These are phyloP conservation scores for Chydorus sphaericus DNA, from an alignment of 2,888 invertebrate species.

Conservation along the genomic window DNA sequence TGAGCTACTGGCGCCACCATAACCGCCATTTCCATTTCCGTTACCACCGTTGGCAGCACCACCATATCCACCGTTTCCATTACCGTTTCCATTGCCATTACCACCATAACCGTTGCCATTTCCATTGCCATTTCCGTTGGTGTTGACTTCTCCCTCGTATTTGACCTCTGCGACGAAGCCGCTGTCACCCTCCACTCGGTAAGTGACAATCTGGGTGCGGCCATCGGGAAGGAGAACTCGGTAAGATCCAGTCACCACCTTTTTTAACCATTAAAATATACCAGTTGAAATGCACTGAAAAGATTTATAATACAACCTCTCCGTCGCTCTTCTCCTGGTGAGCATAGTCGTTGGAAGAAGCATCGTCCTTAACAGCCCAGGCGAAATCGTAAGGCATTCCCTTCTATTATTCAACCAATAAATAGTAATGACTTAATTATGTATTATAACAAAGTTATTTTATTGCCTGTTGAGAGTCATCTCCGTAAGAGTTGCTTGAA, in stretches of 20 bases:
- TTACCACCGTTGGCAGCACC: too few relatives aligned
- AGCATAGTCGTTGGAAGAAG: conserved; percentile 7
- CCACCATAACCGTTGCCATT: too few relatives aligned
- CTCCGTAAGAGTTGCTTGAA: not conserved
- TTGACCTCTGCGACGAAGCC: conserved; percentile 14
- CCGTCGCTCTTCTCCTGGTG: conserved; percentile 12
- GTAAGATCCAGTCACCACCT: conserved; percentile 14
- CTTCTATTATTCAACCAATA: not conserved
- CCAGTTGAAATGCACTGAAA: not conserved
- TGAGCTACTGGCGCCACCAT: too few relatives aligned
- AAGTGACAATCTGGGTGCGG: conserved; percentile 14
- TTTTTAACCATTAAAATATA: not conserved
- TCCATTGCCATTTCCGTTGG: too few relatives aligned
- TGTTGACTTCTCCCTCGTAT: conserved; percentile 12
- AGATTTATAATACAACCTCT: not conserved
- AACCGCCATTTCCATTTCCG: too few relatives aligned
- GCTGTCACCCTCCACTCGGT: conserved; percentile 14
- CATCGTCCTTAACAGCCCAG: conserved; percentile 13
- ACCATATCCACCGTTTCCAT: too few relatives aligned
- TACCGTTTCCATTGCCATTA: too few relatives aligned
- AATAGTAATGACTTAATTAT: too few relatives aligned
- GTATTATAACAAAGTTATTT: too few relatives aligned
- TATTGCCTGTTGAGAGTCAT: not conserved
- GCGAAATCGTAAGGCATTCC: conserved; percentile 15
- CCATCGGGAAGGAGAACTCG: conserved; percentile 14